Percentiles rank a stretch among this genome's conserved stretches.
These are phyloP conservation scores for Ophioderma brevispina DNA, from an alignment of 35 echinoderm and acorn worm species.

Conservation along the genomic window DNA sequence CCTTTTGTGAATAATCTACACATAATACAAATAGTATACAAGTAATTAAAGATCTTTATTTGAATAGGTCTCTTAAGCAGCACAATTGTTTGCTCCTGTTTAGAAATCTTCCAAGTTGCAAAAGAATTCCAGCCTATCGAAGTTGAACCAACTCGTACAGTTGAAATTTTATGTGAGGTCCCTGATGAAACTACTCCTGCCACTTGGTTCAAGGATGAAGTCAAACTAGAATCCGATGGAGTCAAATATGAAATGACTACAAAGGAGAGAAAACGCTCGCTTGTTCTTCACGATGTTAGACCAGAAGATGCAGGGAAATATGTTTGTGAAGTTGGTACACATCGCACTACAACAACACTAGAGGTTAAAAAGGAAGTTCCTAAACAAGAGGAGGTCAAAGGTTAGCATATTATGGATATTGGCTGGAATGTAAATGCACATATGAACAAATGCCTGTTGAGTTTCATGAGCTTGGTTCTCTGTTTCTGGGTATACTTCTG, in stretches of 20 bases:
- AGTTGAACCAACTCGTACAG: not conserved
- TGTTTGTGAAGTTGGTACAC: conserved; percentile 21
- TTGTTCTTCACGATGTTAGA: conserved; percentile 42
- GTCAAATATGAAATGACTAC: conserved; percentile 31
- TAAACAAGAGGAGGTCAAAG: not conserved
- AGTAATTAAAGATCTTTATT: no score
- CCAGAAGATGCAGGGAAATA: conserved; percentile 53
- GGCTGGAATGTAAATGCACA: no score
- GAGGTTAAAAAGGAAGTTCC: not conserved
- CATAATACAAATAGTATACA: no score
- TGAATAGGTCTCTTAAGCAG: no score
- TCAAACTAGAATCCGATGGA: not conserved
- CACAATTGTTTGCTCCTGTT: not conserved
- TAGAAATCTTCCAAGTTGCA: not conserved
- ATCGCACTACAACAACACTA: not conserved
- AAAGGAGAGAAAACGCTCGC: conserved; percentile 8
- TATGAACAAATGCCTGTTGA: no score
- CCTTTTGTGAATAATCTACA: no score
- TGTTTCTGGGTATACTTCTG: no score
- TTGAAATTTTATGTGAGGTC: not conserved
- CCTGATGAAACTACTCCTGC: conserved; percentile 3
- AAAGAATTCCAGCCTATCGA: not conserved
- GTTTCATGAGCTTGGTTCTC: no score
- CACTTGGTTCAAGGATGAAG: conserved; percentile 3
- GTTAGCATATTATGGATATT: no score